Evolutionary conservation across 2,888 invertebrate species (phyloP).

Genomic region (Punctoribates punctum): DNA sequence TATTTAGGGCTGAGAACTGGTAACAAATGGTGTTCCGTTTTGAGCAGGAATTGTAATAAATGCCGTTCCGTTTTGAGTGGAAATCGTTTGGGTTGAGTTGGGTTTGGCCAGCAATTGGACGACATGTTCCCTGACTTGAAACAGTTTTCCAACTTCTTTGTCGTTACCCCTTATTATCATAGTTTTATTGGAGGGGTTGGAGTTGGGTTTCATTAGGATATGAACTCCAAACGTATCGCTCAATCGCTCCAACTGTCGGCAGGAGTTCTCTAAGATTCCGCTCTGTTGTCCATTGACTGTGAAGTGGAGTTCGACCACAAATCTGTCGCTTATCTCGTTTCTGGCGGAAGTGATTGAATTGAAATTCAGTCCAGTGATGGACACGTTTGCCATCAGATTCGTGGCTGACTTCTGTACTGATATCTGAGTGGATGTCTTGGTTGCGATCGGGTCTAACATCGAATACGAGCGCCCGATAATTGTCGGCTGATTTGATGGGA

Average conservation of each 20-base stretch:
- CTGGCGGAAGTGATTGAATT: not conserved
- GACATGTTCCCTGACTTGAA: not conserved
- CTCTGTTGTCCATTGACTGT: not conserved
- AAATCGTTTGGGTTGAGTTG: no score
- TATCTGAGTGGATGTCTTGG: not conserved
- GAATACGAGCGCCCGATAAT: not conserved
- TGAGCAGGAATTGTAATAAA: no score
- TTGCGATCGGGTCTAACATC: not conserved
- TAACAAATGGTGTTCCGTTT: no score
- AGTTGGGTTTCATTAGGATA: not conserved
- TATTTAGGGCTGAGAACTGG: no score
- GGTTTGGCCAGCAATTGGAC: not conserved
- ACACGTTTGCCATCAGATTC: not conserved
- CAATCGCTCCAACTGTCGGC: not conserved
- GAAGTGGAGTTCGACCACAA: slow-evolving; percentile 7
- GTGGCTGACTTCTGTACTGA: not conserved
- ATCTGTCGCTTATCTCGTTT: not conserved
- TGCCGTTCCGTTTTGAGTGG: no score
- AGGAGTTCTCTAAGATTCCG: not conserved
- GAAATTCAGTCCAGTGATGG: not conserved
- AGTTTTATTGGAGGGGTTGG: not conserved
- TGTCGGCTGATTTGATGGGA: not conserved
- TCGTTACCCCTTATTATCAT: not conserved
- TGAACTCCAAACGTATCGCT: not conserved
- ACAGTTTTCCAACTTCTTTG: not conserved